These are phyloP conservation scores for Ethmia dodecea DNA, from an alignment of 2,888 invertebrate genomes.

Conservation along the genomic window DNA sequence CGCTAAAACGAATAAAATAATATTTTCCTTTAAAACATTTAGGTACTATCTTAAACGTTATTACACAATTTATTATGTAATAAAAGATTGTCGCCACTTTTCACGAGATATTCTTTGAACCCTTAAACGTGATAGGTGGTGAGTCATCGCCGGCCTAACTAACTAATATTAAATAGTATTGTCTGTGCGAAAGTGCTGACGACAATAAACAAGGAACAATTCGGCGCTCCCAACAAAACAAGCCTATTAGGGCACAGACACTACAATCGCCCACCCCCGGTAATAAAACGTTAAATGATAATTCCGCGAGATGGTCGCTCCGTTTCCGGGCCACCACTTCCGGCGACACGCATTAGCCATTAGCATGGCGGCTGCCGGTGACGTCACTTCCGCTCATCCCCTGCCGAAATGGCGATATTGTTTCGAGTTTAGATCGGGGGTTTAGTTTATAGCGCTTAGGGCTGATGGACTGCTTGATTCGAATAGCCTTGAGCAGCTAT, in stretches of 20 bases:
- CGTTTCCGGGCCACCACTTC: conserved; percentile 60
- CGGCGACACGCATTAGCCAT: conserved; percentile 73
- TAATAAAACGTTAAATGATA: conserved; percentile 73
- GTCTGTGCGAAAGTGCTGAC: conserved; percentile 6
- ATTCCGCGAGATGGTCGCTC: conserved; percentile 63
- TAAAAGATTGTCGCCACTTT: no score
- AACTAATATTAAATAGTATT: neutral
- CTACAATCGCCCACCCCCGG: conserved; percentile 5
- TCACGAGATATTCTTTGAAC: no score
- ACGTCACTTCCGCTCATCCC: conserved; percentile 55
- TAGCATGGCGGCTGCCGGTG: conserved; percentile 60
- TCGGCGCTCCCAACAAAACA: conserved; percentile 8
- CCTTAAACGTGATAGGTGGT: no score
- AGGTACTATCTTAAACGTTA: no score
- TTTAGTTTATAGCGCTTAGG: neutral
- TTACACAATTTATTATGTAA: no score
- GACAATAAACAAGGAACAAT: neutral
- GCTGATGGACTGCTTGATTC: no score
- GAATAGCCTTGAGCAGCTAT: no score
- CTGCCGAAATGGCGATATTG: neutral
- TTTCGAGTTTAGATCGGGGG: neutral
- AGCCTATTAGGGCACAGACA: conserved; percentile 4
- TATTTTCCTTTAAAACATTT: no score
- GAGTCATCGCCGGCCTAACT: no score
- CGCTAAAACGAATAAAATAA: no score